phyloP scores from a whole-genome alignment of 2,797 vertebrate species.

The Halcyon smyrnensis region DNA sequence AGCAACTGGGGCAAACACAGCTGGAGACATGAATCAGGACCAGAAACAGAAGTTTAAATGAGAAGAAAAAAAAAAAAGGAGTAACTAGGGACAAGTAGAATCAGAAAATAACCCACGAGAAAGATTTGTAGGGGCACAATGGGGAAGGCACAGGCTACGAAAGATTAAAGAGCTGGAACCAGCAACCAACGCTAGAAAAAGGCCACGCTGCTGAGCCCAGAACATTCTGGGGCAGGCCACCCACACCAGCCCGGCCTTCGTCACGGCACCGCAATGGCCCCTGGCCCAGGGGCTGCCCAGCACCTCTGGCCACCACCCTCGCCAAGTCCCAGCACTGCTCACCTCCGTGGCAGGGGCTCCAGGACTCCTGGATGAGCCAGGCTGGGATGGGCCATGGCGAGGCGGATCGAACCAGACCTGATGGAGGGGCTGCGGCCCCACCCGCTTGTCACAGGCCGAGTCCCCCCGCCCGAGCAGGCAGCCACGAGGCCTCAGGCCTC shows the following conservation, averaged over 20 bases:
- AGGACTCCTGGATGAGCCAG: accelerated
- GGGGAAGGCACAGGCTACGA: not conserved
- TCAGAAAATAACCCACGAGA: not conserved
- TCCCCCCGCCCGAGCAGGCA: not conserved
- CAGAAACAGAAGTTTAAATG: not conserved
- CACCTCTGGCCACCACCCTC: not conserved
- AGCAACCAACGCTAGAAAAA: no score
- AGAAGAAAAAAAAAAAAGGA: not conserved
- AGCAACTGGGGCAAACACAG: not conserved
- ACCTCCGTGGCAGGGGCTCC: not conserved
- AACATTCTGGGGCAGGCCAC: not conserved
- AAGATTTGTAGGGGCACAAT: no score
- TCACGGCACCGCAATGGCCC: no score
- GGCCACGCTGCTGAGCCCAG: accelerated
- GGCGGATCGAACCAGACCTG: no score
- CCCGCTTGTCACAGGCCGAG: not conserved
- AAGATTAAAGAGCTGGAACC: not conserved
- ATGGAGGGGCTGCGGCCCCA: no score
- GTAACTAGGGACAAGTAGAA: not conserved
- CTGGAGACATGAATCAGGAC: not conserved
- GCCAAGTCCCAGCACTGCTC: not conserved
- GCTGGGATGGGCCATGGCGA: no score
- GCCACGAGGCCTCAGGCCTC: not conserved
- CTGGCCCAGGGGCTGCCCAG: not conserved
- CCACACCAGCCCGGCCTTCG: accelerated